Evolutionary conservation across 2,888 invertebrate species (phyloP), one percentile per base, ranked within the genome.

Genomic region (Cheilosia impressa): DNA sequence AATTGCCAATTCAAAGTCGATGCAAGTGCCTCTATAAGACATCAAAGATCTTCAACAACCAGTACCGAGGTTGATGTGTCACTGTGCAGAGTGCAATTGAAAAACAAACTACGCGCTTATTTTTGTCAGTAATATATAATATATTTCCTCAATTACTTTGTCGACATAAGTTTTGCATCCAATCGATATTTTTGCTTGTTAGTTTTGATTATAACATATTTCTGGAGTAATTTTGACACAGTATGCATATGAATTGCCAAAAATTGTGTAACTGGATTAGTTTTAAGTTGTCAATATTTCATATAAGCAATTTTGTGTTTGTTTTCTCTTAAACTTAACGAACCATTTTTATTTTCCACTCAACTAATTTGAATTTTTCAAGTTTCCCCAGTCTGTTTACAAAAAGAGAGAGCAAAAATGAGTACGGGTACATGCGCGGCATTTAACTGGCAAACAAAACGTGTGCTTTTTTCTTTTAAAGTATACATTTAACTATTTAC

Each of bases 401-500:
- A 55, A 58, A 79, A 58, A 43, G 4, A 38, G 13, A 58, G 24
- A 57, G 52, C 34, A 47, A 43, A 50, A 65, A 0, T 31, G 31
- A 31, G 31, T 9, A 9, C 9, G 19, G 60, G 34, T 13, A 10
- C 22, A 75, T 47, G 50, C 57, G 43, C 58, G n/a, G 63, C 69
- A 69, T 65, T 81, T 31, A 66, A 66, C 38, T 50, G 60, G 31
- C 52, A 52, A 31, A 41, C 38, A 66, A 34, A 27, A 68, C 43
- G n/a, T 15, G 43, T 81, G 43, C 47, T 45, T 66, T 78, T 63
- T 62, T 38, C 52, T 52, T 34, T 22, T 47, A 68, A 31, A 57
- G 13, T 41, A 41, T 75, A 63, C 19, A 58, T 57, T 50, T 63
- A 63, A 80, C 75, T 84, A 84, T 84, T 41, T 84, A 84, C 84